phyloP scores from a whole-genome alignment of 1,140 invertebrate genomes.

The Polypedilum vanderplanki region DNA sequence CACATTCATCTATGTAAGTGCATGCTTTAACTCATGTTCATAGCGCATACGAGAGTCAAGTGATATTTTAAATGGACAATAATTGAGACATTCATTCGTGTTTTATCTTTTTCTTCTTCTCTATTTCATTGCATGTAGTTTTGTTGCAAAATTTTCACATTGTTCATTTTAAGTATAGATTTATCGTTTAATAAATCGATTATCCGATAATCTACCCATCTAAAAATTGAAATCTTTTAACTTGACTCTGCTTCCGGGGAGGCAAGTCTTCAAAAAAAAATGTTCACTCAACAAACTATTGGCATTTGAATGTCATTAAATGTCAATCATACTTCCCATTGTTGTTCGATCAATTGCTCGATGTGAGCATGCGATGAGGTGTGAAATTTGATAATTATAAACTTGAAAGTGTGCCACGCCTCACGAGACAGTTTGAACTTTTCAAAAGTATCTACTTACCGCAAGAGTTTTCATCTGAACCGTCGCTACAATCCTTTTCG shows the following conservation, averaged over 20 bases:
- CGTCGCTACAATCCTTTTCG: constrained; percentile 80
- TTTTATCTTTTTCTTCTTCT: no score
- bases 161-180: no score
- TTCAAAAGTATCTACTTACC: constrained; percentile 55
- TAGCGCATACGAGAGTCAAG: background rate
- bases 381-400: background rate
- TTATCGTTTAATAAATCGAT: background rate
- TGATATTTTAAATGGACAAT: background rate
- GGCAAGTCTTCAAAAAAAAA: background rate
- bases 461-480: constrained; percentile 86
- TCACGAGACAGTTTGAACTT: background rate
- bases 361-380: background rate
- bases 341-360: background rate
- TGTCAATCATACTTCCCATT: background rate
- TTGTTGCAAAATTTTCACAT: background rate
- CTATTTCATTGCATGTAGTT: background rate
- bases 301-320: constrained; percentile 12
- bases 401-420: constrained; percentile 10
- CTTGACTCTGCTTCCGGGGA: background rate
- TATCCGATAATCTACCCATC: background rate
- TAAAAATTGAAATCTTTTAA: background rate
- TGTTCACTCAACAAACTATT: background rate
- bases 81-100: background rate
- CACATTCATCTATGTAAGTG: background rate
- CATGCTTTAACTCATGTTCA: background rate